Conservation (phyloP, 2,113 vertebrate species). For the Panurus biarmicus region DNA sequence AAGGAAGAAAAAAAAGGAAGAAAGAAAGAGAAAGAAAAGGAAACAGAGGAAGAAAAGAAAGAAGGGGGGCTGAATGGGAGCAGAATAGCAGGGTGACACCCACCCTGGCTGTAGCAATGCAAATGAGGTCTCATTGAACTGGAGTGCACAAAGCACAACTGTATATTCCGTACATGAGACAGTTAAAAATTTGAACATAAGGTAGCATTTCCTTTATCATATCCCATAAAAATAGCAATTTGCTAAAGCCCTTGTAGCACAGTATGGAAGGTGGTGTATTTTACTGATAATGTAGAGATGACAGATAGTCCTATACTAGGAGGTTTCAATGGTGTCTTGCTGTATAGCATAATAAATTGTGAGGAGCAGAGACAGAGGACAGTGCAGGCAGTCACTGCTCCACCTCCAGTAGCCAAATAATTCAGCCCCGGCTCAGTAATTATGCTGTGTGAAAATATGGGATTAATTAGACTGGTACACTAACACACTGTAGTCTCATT, state of each 20-base stretch:
- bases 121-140: slow-evolving; percentile 1
- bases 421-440: slow-evolving; percentile 82
- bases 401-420: slow-evolving; percentile 75
- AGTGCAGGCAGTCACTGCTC: slow-evolving; percentile 66
- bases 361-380: slow-evolving; percentile 71
- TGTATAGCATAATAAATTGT: slow-evolving; percentile 77
- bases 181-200: slow-evolving; percentile 92
- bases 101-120: neutral
- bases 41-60: neutral
- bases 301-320: slow-evolving; percentile 88
- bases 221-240: slow-evolving; percentile 96
- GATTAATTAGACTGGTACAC: slow-evolving; percentile 89
- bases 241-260: slow-evolving; percentile 91
- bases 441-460: slow-evolving; percentile 87
- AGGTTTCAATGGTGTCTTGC: slow-evolving; percentile 82
- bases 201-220: slow-evolving; percentile 95
- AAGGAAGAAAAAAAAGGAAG: neutral
- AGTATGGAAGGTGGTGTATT: slow-evolving; percentile 90
- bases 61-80: neutral
- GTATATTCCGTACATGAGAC: slow-evolving; percentile 72
- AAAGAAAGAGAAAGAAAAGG: neutral
- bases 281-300: slow-evolving; percentile 93
- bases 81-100: neutral
- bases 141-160: neutral
- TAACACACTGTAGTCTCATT: slow-evolving; percentile 87